Base-by-base conservation (phyloP, 1,140 invertebrate species). In the Lepidurus packardi region DNA sequence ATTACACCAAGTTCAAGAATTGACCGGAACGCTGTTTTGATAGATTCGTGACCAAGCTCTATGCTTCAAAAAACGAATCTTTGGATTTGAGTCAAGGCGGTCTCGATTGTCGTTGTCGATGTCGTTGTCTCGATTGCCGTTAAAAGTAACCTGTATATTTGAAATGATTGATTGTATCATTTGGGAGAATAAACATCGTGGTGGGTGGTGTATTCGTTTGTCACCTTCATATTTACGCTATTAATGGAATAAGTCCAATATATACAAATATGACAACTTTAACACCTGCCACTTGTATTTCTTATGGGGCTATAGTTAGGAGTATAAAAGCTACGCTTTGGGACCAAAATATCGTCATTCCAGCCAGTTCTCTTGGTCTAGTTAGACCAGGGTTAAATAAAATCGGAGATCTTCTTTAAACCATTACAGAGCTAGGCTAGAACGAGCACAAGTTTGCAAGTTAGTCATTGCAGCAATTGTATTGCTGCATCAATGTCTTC, bases 1-100 rank as follows among this genome's bases (percentile, higher is more conserved):
- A 73, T n/a, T 42, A 43, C 53, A 53, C 21, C 25, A 73, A 47
- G 73, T 73, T 73, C 53, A 25, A 74, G 13, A 34, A 78, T 25
- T 53, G 24, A n/a, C 42, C 73, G 16, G 10, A 34, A 11, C 47
- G 11, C 24, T 47, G 42, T 4, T 34, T 34, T 34, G 34, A 34
- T 34, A 34, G 34, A 34, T 4, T 34, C 34, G 34, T 34, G 34
- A 34, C 34, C 34, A 34, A 34, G 34, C 34, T 34, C 34, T 34
- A 34, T 34, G 3, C 34, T 34, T 34, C 34, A 4, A 34, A 34
- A 34, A 34, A 34, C 34, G 0, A 34, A 42, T 34, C 21, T 42
- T 41, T 73, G 34, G 6, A 73, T 13, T n/a, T 78, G 13, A 78
- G 21, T 24, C 73, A 24, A 13, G 42, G 7, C 13, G 53, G 13